phyloP scores from a whole-genome alignment of 2,113 vertebrate genomes.

The Pimephales promelas region DNA sequence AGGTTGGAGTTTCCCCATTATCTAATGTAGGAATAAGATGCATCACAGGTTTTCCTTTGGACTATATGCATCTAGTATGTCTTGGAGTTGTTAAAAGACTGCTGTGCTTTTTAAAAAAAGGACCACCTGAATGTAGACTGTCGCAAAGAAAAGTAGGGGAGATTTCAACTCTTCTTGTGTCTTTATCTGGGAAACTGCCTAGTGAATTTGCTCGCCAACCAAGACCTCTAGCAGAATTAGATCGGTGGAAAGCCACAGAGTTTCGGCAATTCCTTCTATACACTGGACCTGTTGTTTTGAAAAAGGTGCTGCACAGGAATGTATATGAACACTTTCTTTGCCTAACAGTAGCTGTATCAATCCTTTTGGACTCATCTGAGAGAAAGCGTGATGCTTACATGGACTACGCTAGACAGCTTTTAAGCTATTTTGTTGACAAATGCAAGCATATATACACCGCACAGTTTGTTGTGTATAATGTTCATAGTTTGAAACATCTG shows the following conservation, averaged over 20 bases:
- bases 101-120: not conserved
- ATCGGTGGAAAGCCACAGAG: not conserved
- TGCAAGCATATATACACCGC: not conserved
- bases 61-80: conserved; percentile 31
- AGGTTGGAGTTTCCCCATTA: not conserved
- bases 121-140: not conserved
- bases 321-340: not conserved
- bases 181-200: conserved; percentile 8
- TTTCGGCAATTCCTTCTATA: not conserved
- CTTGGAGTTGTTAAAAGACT: not conserved
- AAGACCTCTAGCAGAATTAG: not conserved
- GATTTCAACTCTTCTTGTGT: conserved; percentile 19
- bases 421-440: not conserved
- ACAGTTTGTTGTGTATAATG: not conserved
- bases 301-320: not conserved
- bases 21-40: not conserved
- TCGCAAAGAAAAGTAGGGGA: not conserved
- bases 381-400: not conserved
- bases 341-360: not conserved
- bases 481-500: conserved; percentile 24
- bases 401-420: not conserved
- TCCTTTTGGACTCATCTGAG: not conserved
- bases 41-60: not conserved
- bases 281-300: not conserved
- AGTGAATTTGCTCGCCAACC: conserved; percentile 12